Evolutionary conservation across 2,113 vertebrate genomes (phyloP), one percentile per base, ranked within the genome.

Genomic region (Megalops atlanticus): DNA sequence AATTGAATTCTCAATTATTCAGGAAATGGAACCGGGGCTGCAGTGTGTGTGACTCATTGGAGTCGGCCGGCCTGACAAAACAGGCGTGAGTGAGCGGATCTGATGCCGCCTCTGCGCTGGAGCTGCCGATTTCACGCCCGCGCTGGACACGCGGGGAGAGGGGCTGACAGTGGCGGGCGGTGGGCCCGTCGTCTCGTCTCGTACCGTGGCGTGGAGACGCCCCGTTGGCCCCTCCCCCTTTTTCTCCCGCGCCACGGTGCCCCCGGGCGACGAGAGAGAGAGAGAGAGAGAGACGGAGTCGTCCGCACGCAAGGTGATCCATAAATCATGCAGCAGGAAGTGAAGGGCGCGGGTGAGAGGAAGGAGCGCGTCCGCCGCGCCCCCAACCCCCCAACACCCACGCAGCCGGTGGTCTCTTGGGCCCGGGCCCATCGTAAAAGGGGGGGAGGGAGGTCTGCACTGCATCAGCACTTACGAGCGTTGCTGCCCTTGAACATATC

Each of bases 311-410:
- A 80, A 83, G 80, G 86, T 83, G 80, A 49, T 82, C 78, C 70
- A 84, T 88, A 83, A 85, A 83, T 84, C 83, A 86, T 82, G 76
- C 36, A 72, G 75, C 75, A 77, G 79, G 45, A 77, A 41, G 74
- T 68, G 68, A 43, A 81, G 79, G 35, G 73, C 21, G 16, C 72
- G 77, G 80, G 64, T 80, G 79, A 80, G 71, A 14, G 18, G 52
- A 58, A 58, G 52, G 21, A 58, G 52, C 21, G 21, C 52, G n/a
- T 58, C 52, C 6, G 3, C 4, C 3, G 49, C 12, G 14, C 49
- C 21, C 21, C 21, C n/a, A n/a, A n/a, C 54, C 81, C 81, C 71
- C 74, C 8, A n/a, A n/a, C 54, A 79, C 81, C 71, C 74, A 8
- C 27, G 58, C n/a, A 21, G 52, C 49, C 43, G 39, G 71, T 8